Base-by-base conservation (phyloP, 2,888 invertebrate genomes). In the Hydriomena furcata region DNA sequence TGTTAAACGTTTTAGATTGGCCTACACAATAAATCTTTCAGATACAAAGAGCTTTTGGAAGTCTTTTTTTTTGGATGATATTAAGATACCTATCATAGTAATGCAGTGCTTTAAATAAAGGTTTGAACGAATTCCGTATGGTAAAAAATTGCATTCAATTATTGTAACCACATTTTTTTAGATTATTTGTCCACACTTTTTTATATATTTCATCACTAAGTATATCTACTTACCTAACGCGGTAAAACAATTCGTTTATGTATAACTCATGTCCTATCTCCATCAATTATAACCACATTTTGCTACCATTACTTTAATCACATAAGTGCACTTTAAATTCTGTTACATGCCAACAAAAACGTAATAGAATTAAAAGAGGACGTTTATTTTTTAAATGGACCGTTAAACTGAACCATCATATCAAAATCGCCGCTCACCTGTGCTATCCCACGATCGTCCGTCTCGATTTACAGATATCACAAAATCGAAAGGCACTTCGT, bases 401-500 rank as follows among this genome's bases (percentile, higher is more conserved):
- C 71, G 72, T 75, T 79, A 72, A 70, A 70, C 62, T 73, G 71
- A 75, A 82, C 77, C 79, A 79, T 82, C 79, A 76, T 72, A 77
- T 82, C 81, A 81, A 79, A 81, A 73, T 76, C 66, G 65, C 82
- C 84, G 78, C 78, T 85, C 87, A 82, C 84, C 79, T 75, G 78
- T 57, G 73, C 75, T 80, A 82, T 88, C 86, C 79, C 85, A 87
- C 88, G 86, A 87, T 82, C 76, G 73, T 71, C 80, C 77, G 73
- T 79, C 76, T 82, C 79, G 73, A 82, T 82, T 81, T 83, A 84
- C 84, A 83, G 81, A 84, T 84, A 84, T 85, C 81, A 73, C 69
- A 76, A 74, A 84, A 84, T 81, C 76, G 86, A 88, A 85, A 85
- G 85, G 85, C 76, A 79, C 81, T 78, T 82, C 76, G 84, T 79